Conservation (phyloP, 2,113 vertebrate genomes). For the Nothocercus julius region DNA sequence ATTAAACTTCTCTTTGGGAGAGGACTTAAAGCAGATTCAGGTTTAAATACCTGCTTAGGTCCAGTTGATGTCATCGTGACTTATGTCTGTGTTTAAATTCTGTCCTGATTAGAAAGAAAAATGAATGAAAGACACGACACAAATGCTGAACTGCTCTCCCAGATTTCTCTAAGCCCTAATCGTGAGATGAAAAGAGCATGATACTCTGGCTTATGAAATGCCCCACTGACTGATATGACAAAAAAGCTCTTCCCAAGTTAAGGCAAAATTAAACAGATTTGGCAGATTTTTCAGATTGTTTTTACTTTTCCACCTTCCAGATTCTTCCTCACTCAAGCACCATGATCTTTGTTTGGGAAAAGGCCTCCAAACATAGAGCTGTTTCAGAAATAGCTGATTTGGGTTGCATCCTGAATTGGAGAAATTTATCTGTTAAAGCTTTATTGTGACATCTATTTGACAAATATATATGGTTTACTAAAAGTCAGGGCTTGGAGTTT, state of each 20-base stretch:
- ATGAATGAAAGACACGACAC: not conserved
- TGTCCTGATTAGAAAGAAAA: not conserved
- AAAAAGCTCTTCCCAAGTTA: not conserved
- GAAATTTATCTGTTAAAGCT: not conserved
- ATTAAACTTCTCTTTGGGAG: not conserved
- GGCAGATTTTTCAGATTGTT: not conserved
- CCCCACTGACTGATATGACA: accelerated
- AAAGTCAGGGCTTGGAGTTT: not conserved
- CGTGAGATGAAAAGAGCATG: not conserved
- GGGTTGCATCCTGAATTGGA: not conserved
- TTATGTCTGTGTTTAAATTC: not conserved
- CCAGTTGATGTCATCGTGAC: not conserved
- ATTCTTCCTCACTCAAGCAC: accelerated
- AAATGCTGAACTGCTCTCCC: not conserved
- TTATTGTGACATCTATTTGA: not conserved
- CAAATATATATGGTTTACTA: not conserved
- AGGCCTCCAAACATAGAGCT: not conserved
- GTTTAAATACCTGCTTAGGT: not conserved
- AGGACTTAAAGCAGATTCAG: not conserved
- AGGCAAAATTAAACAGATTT: not conserved
- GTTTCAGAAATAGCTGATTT: not conserved
- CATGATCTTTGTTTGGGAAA: not conserved
- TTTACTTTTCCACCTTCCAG: accelerated
- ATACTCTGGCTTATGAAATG: not conserved
- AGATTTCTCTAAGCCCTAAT: not conserved